Evolutionary conservation across 2,113 vertebrate species (phyloP).

Genomic region (Semnornis frantzii): DNA sequence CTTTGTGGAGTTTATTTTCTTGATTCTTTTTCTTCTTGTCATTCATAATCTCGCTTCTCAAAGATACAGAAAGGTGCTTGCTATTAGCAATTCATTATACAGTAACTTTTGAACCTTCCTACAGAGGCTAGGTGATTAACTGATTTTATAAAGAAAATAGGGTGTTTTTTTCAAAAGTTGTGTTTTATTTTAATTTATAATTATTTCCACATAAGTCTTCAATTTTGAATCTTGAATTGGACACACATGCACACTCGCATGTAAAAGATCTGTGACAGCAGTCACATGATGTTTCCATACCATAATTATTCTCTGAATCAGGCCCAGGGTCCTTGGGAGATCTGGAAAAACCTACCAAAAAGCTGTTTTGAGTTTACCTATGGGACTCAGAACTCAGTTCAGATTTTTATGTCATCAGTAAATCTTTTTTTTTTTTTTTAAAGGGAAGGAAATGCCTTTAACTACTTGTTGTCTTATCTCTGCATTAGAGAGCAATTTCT

Average conservation of each 20-base stretch:
- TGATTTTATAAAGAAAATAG: slow-evolving; percentile 59
- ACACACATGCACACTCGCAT: slow-evolving; percentile 70
- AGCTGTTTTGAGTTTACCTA: not conserved
- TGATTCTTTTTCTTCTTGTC: not conserved
- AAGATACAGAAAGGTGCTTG: not conserved
- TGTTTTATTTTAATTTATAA: slow-evolving; percentile 75
- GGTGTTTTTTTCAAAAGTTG: slow-evolving; percentile 63
- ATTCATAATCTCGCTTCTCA: not conserved
- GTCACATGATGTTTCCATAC: slow-evolving; percentile 57
- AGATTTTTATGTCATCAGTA: not conserved
- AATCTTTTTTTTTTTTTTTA: not conserved
- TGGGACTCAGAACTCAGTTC: not conserved
- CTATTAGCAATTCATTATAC: not conserved
- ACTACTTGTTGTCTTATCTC: not conserved
- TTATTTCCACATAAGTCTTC: slow-evolving; percentile 76
- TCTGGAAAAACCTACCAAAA: slow-evolving; percentile 14
- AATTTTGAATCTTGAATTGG: slow-evolving; percentile 74
- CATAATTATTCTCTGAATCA: slow-evolving; percentile 41
- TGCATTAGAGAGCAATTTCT: not conserved
- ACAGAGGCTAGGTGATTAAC: not conserved
- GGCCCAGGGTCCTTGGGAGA: slow-evolving; percentile 26
- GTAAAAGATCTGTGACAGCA: slow-evolving; percentile 73
- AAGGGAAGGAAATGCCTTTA: not conserved
- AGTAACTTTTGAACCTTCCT: slow-evolving; percentile 11
- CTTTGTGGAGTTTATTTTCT: not conserved